Evolutionary conservation across 2,888 invertebrate species (phyloP).

Genomic region (Dryadula phaetusa): DNA sequence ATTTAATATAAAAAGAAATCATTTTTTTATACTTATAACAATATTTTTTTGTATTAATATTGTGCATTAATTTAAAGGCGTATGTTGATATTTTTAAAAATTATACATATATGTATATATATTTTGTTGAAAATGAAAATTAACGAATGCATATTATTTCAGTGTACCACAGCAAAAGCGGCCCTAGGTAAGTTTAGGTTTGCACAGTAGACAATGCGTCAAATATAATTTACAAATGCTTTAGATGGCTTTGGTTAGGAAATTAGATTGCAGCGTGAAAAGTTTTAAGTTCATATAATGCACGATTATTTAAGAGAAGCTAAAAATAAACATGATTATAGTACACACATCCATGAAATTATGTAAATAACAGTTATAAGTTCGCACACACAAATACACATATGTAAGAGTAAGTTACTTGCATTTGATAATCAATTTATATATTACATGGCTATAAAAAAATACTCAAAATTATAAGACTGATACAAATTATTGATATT

Average conservation of each 20-base stretch:
- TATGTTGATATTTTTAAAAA: background rate
- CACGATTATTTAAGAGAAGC: constrained; percentile 10
- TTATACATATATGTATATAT: background rate
- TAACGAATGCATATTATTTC: constrained; percentile 68
- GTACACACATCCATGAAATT: background rate
- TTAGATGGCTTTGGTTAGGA: constrained; percentile 43
- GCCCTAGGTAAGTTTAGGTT: constrained; percentile 74
- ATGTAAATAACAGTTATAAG: background rate
- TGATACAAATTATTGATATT: background rate
- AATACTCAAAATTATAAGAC: background rate
- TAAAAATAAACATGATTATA: background rate
- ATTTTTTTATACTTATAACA: too few relatives aligned
- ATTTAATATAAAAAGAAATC: too few relatives aligned
- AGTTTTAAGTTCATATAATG: constrained; percentile 17
- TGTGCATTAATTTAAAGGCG: background rate
- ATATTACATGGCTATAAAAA: background rate
- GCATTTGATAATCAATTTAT: background rate
- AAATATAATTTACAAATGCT: constrained; percentile 39
- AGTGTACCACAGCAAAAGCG: constrained; percentile 79
- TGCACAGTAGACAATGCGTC: constrained; percentile 45
- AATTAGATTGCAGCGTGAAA: constrained; percentile 19
- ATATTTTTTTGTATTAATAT: too few relatives aligned
- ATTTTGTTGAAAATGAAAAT: constrained; percentile 27
- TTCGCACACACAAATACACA: background rate
- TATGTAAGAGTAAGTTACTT: background rate